Percentiles rank a stretch among this genome's conserved stretches.
phyloP scores from a whole-genome alignment of 2,888 invertebrate species.

The Ellobium chinense region DNA sequence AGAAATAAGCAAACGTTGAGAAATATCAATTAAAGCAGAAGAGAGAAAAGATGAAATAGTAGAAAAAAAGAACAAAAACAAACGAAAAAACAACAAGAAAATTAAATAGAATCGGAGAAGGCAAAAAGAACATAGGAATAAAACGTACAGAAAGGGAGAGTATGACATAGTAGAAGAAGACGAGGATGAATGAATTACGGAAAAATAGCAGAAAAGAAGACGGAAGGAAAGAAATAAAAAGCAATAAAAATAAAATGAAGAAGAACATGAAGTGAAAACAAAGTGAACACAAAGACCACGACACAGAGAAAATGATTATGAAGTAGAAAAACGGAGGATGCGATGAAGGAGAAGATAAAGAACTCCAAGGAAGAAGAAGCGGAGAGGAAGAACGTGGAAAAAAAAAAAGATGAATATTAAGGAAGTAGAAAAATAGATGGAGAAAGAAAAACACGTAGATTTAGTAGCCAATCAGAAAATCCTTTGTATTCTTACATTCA shows the following conservation, averaged over 20 bases:
- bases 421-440: no score
- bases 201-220: neutral
- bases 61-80: neutral
- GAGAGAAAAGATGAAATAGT: neutral
- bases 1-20: neutral
- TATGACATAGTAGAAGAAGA: neutral
- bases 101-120: neutral
- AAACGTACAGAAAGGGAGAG: neutral
- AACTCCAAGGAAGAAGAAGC: no score
- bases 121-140: neutral
- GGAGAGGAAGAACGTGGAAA: no score
- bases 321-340: no score
- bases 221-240: neutral
- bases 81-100: neutral
- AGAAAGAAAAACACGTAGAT: no score
- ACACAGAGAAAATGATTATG: no score
- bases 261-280: neutral
- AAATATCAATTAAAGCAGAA: neutral
- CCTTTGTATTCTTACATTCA: no score
- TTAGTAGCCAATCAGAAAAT: no score
- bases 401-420: no score
- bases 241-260: neutral
- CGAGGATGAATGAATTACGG: neutral
- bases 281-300: no score
- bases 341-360: no score